Evolutionary conservation across 2,888 invertebrate genomes (phyloP), one percentile per base, ranked within the genome.

Genomic region (Tuberolachnus salignus): DNA sequence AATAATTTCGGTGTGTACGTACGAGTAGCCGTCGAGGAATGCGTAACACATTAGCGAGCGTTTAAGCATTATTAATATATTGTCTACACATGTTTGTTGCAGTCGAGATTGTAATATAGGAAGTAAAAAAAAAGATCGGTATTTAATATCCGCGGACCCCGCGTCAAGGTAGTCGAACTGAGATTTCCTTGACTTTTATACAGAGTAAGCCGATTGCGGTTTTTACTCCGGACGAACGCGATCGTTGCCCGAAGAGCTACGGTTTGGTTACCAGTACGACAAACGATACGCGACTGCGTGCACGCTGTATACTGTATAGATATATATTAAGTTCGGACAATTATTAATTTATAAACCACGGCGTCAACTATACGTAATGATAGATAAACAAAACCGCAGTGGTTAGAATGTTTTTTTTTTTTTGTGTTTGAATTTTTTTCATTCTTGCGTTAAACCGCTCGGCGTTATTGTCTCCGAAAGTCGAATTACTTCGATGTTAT

Each of bases 151-250:
- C 67, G 67, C 75, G 67, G 74, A 26, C 44, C 42, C 44, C 42
- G n/a, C 19, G 72, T 78, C 75, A 78, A 78, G 75, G 75, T 78
- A 49, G 23, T 66, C 75, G 75, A 75, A 75, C 75, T 78, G 14
- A 16, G 51, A 19, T 78, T 53, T 67, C 75, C 75, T 78, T 78
- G 75, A 78, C 75, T 78, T 59, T 78, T 34, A 59, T 46, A 13
- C 46, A 51, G 51, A 1, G 19, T 59, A 61, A 66, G 14, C 42
- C 11, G 55, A 49, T 42, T 49, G 75, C 21, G 75, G 75, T 75
- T 66, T 34, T 19, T 49, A n/a, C 16, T 23, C 44, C 57, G 75
- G 57, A 67, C 53, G 67, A 75, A 67, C 49, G 67, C 49, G 57
- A 57, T 67, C 26, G 21, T 19, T 13, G 53, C 34, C 49, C 49